Evolutionary conservation across 2,888 invertebrate genomes (phyloP).

Genomic region (Ischnura elegans): DNA sequence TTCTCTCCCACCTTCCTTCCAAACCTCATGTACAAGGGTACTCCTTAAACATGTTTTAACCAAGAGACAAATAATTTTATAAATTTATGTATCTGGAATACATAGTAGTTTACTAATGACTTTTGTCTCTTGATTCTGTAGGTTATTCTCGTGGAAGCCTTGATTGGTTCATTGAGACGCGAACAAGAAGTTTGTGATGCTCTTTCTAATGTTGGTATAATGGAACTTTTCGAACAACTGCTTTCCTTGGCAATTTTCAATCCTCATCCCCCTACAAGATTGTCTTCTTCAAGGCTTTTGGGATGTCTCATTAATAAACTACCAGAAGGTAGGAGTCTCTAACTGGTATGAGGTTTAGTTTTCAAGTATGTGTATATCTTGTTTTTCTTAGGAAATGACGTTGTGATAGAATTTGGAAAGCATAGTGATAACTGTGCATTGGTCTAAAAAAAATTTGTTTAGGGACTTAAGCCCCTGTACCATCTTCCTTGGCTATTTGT

Average conservation of each 20-base stretch:
- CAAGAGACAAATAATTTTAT: too few relatives aligned
- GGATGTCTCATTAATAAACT: constrained; percentile 76
- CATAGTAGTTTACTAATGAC: too few relatives aligned
- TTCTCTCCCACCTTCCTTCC: not conserved
- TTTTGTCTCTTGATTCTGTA: constrained; percentile 68
- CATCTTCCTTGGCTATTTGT: too few relatives aligned
- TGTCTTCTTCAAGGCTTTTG: constrained; percentile 72
- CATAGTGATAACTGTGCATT: too few relatives aligned
- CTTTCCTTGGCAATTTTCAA: constrained; percentile 69
- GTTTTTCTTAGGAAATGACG: too few relatives aligned
- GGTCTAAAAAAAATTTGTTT: too few relatives aligned
- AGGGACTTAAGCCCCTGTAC: too few relatives aligned
- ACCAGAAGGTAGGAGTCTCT: constrained; percentile 72
- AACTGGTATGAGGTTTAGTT: not conserved
- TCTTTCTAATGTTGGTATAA: constrained; percentile 56
- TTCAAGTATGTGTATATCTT: too few relatives aligned
- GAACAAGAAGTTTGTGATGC: constrained; percentile 70
- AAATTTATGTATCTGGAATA: too few relatives aligned
- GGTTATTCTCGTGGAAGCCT: constrained; percentile 73
- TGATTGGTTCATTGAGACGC: constrained; percentile 72
- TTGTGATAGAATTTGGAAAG: too few relatives aligned
- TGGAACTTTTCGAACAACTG: constrained; percentile 71
- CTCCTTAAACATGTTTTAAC: not conserved
- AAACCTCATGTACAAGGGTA: not conserved
- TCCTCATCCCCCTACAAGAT: constrained; percentile 68